phyloP scores from a whole-genome alignment of 2,888 invertebrate species.

The Halocaridina rubra region DNA sequence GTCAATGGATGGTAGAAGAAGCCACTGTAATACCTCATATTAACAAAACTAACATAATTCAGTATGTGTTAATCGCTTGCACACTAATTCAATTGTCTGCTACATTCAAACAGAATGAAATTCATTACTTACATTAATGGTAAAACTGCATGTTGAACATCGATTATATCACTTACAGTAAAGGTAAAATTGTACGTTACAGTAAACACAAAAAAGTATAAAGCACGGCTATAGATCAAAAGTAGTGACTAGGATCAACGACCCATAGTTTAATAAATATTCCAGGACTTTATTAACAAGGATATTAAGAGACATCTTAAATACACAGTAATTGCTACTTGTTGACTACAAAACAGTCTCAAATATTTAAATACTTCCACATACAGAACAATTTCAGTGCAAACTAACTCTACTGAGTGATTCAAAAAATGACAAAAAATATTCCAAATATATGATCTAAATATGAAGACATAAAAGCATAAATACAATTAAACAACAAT shows the following conservation, averaged over 20 bases:
- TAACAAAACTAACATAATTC: neutral
- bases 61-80: neutral
- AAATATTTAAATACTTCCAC: neutral
- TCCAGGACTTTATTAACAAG: too few species aligned
- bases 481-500: neutral
- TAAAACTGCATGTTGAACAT: too few species aligned
- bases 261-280: too few species aligned
- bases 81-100: neutral
- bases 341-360: neutral
- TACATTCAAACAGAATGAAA: neutral
- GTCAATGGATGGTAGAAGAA: slow-evolving; percentile 13
- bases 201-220: neutral
- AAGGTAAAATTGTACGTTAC: neutral
- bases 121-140: neutral
- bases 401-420: neutral
- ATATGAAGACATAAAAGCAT: neutral
- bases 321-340: too few species aligned
- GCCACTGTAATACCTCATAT: too few species aligned
- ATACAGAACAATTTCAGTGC: neutral
- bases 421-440: neutral
- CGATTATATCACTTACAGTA: too few species aligned
- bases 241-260: too few species aligned
- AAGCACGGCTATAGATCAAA: too few species aligned
- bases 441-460: neutral
- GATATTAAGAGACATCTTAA: too few species aligned